phyloP scores from a whole-genome alignment of 2,797 vertebrate genomes.

The Zalophus californianus region DNA sequence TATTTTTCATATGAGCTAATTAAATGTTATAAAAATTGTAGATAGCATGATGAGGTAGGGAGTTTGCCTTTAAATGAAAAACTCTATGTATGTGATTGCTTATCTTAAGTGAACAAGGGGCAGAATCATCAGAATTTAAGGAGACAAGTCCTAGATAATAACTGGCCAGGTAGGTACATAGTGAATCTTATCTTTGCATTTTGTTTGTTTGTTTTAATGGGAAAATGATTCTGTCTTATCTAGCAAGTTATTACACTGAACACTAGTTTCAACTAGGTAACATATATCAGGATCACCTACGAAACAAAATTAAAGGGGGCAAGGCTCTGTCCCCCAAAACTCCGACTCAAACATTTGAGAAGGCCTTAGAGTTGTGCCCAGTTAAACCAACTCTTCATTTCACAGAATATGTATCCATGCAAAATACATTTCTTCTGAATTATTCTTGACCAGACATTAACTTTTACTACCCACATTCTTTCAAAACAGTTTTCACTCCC shows the following conservation, averaged over 20 bases:
- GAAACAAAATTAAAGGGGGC: background rate
- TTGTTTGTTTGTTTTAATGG: slow-evolving; percentile 9
- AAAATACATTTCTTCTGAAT: background rate
- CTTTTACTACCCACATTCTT: background rate
- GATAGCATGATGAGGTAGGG: background rate
- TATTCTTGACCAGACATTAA: background rate
- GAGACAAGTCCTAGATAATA: background rate
- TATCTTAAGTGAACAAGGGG: background rate
- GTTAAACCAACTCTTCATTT: background rate
- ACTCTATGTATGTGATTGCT: background rate
- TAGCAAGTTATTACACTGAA: background rate
- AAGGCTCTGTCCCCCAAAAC: background rate
- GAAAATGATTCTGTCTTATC: background rate
- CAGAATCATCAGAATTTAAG: background rate
- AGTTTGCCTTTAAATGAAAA: background rate
- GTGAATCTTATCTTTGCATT: background rate
- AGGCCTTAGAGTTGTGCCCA: background rate
- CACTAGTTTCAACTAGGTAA: background rate
- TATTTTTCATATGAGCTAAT: background rate
- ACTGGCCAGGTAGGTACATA: background rate
- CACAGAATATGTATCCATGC: background rate
- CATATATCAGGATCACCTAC: background rate
- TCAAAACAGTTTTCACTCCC: background rate
- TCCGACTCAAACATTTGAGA: background rate
- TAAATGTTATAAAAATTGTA: background rate